phyloP scores from a whole-genome alignment of 35 echinoderm and acorn worm genomes.

The Ophioderma brevispina region DNA sequence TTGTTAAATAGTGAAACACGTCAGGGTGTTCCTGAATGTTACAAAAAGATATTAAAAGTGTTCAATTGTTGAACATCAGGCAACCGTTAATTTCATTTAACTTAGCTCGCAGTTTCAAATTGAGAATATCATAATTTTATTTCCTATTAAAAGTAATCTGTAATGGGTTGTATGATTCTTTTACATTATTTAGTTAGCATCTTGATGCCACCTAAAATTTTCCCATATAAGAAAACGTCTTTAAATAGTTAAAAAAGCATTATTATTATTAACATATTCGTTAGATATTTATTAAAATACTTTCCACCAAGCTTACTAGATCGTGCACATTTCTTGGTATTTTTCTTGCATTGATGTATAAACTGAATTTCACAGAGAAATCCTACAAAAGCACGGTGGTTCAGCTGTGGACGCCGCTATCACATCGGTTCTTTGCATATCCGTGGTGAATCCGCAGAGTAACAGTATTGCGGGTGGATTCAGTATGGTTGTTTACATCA shows the following conservation, averaged over 20 bases:
- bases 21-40: no score
- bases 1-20: no score
- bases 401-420: slow-evolving; percentile 74
- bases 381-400: slow-evolving; percentile 39
- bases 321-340: not conserved
- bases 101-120: no score
- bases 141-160: no score
- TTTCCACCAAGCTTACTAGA: not conserved
- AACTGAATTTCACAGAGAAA: not conserved
- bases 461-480: slow-evolving; percentile 65
- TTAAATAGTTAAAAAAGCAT: not conserved
- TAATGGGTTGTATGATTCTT: no score
- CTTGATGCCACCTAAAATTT: no score
- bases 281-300: not conserved
- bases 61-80: no score
- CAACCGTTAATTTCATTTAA: no score
- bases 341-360: not conserved
- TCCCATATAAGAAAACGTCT: no score
- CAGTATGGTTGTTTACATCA: slow-evolving; percentile 53
- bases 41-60: no score
- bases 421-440: slow-evolving; percentile 51
- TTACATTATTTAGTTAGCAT: no score
- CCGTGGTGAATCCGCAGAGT: slow-evolving; percentile 50
- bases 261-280: not conserved
- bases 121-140: no score